Evolutionary conservation across 2,888 invertebrate species (phyloP).

Genomic region (Mactromeris polynyma): DNA sequence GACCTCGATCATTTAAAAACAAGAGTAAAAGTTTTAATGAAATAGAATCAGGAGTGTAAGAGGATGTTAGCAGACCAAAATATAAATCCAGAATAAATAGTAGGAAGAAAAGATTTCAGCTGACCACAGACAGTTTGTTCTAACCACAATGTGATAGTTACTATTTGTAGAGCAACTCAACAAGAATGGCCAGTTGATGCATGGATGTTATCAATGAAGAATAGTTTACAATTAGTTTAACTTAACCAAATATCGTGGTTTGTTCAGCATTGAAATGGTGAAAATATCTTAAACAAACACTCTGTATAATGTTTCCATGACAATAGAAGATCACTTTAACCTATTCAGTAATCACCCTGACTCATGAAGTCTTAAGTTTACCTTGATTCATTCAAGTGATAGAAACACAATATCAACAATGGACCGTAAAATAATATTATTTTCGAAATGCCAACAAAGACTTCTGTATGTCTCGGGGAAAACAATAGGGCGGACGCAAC

Average conservation of each 20-base stretch:
- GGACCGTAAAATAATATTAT: constrained; percentile 33
- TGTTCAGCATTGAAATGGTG: constrained; percentile 13
- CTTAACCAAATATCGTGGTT: background rate
- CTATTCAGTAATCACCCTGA: constrained; percentile 39
- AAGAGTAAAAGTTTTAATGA: too few relatives aligned
- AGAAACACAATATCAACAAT: constrained; percentile 33
- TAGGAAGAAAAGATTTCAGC: too few relatives aligned
- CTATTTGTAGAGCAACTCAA: background rate
- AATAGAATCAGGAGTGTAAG: too few relatives aligned
- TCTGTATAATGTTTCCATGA: constrained; percentile 27
- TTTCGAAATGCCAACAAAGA: constrained; percentile 41
- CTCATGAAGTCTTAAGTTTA: constrained; percentile 33
- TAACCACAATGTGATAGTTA: background rate
- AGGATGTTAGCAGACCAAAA: too few relatives aligned
- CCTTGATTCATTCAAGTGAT: constrained; percentile 18
- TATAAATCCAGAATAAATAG: too few relatives aligned
- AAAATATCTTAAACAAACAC: constrained; percentile 14
- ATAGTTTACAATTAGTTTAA: background rate
- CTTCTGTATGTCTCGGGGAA: constrained; percentile 26
- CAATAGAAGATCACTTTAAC: constrained; percentile 30
- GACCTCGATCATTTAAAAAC: too few relatives aligned
- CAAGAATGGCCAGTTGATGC: background rate
- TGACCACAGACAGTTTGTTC: too few relatives aligned
- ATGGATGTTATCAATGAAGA: background rate
- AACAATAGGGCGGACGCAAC: constrained; percentile 18